phyloP scores from a whole-genome alignment of 2,888 invertebrate genomes.

The Eucera pruinosa region DNA sequence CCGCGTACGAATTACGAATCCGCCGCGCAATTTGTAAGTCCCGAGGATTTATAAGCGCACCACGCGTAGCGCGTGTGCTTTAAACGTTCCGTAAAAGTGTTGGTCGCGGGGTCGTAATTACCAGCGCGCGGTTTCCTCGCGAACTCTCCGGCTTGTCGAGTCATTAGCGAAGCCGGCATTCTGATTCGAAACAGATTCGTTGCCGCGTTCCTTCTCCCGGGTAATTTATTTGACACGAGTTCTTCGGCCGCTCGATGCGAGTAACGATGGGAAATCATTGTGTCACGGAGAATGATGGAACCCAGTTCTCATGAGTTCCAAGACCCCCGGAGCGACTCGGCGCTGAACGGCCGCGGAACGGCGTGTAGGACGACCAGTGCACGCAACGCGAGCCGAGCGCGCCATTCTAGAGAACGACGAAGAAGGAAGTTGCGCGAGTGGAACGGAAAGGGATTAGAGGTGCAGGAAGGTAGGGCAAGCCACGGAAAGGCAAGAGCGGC shows the following conservation, averaged over 20 bases:
- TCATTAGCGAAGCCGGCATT: not conserved
- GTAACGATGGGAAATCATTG: constrained; percentile 46
- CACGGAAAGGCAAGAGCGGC: constrained; percentile 32
- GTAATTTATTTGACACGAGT: constrained; percentile 9
- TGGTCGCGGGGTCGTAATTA: not conserved
- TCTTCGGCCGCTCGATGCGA: not conserved
- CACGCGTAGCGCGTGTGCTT: no score
- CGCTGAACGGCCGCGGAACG: no score
- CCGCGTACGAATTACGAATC: constrained; percentile 14
- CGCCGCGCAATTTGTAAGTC: constrained; percentile 1
- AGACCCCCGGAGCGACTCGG: no score
- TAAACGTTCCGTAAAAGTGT: constrained; percentile 1
- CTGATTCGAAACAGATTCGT: not conserved
- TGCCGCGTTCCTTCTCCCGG: not conserved
- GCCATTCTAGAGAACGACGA: constrained; percentile 1
- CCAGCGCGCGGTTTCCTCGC: not conserved
- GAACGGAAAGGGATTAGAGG: constrained; percentile 6
- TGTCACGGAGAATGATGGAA: constrained; percentile 41
- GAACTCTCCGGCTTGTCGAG: not conserved
- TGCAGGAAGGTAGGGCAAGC: constrained; percentile 24
- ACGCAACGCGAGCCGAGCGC: constrained; percentile 20
- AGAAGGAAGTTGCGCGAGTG: not conserved
- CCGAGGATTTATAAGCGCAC: not conserved
- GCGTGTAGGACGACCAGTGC: constrained; percentile 14
- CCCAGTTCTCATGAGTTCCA: constrained; percentile 48